A percentile compares a stretch with the other conserved stretches of the same genome.
These are phyloP conservation scores for Macquaria ambigua DNA, from an alignment of 2,113 vertebrate species.

Conservation along the genomic window DNA sequence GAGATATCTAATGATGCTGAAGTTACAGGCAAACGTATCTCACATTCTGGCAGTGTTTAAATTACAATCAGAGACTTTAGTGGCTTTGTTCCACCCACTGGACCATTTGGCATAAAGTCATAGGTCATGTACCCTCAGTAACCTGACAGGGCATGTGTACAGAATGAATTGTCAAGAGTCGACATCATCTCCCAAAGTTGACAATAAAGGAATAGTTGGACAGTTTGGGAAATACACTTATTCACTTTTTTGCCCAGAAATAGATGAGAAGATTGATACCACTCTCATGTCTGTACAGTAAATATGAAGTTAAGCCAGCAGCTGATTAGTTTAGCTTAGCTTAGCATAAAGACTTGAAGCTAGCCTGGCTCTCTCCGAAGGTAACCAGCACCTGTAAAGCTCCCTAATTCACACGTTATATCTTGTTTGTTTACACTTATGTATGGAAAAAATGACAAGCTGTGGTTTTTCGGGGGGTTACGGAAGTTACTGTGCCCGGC, in stretches of 20 bases:
- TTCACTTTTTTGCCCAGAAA: neutral
- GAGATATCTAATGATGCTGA: neutral
- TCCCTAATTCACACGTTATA: neutral
- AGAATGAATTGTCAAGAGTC: neutral
- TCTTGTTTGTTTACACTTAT: neutral
- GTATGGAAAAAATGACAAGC: neutral
- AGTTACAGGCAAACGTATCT: neutral
- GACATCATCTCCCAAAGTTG: neutral
- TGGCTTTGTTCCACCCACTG: neutral
- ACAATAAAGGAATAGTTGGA: neutral
- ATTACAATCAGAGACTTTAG: conserved; percentile 31
- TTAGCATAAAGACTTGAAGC: neutral
- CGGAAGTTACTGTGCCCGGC: neutral
- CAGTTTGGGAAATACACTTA: neutral
- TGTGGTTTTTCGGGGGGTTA: neutral
- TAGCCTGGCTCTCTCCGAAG: neutral
- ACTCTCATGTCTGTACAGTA: neutral
- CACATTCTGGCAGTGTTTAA: conserved; percentile 39
- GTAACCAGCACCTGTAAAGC: neutral
- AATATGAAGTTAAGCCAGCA: neutral
- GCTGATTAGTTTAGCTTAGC: neutral
- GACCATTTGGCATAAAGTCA: neutral
- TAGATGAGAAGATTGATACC: neutral
- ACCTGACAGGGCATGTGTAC: neutral
- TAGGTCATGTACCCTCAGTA: neutral